Evolutionary conservation across 30 jellyfish, hydroid and myxozoan species (phyloP).

Genomic region (Catostylus mosaicus): DNA sequence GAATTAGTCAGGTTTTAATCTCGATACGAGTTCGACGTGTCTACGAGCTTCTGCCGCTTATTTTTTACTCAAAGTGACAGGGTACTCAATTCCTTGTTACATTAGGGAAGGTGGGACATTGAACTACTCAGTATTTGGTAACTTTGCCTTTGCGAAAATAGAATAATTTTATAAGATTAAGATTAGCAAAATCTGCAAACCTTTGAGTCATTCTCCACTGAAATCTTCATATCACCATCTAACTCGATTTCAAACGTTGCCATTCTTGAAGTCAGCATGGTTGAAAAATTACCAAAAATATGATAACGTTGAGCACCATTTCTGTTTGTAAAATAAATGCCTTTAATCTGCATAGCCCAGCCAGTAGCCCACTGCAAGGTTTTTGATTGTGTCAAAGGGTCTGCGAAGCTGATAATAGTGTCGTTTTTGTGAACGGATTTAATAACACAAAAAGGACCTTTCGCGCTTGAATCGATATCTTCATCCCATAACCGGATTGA

Average conservation of each 20-base stretch:
- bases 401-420: conserved; percentile 32
- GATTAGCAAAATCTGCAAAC: too few relatives aligned
- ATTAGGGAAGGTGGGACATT: too few relatives aligned
- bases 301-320: neutral
- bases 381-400: conserved; percentile 5
- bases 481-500: conserved; percentile 37
- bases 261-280: neutral
- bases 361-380: conserved; percentile 23
- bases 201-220: neutral
- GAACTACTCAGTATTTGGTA: too few relatives aligned
- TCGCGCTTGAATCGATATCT: conserved; percentile 13
- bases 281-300: conserved; percentile 34
- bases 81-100: too few relatives aligned
- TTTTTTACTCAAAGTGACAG: too few relatives aligned
- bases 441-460: conserved; percentile 27
- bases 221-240: conserved; percentile 16
- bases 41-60: too few relatives aligned
- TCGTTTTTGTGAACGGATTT: conserved; percentile 19
- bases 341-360: conserved; percentile 35
- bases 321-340: conserved; percentile 22
- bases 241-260: neutral
- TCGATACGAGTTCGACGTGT: too few relatives aligned
- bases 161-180: too few relatives aligned
- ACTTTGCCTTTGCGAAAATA: too few relatives aligned
- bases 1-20: too few relatives aligned